A percentile compares a stretch with the other conserved stretches of the same genome.
phyloP scores from a whole-genome alignment of 1,140 invertebrate species.

The Gonatopus flavifemur region DNA sequence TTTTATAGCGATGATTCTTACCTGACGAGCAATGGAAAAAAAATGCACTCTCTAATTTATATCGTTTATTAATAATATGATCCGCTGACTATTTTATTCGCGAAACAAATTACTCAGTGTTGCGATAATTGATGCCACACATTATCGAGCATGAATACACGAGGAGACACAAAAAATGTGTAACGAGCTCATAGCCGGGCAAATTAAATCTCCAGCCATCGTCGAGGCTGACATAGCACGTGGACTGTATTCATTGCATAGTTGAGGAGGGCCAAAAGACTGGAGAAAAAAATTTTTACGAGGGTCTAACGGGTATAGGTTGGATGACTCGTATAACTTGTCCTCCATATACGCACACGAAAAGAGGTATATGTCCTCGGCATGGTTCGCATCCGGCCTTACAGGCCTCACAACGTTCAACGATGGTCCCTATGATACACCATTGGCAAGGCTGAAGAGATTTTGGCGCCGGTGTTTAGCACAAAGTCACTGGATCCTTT shows the following conservation, averaged over 20 bases:
- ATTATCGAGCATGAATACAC: no score
- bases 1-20: no score
- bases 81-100: no score
- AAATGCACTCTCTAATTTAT: no score
- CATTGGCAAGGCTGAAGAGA: slow-evolving; percentile 4
- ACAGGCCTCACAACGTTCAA: slow-evolving; percentile 31
- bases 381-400: slow-evolving; percentile 35
- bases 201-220: slow-evolving; percentile 42
- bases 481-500: slow-evolving; percentile 30
- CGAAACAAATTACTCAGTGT: no score
- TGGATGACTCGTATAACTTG: slow-evolving; percentile 25
- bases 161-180: no score
- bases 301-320: slow-evolving; percentile 42
- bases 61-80: no score
- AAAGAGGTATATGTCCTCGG: slow-evolving; percentile 30
- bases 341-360: slow-evolving; percentile 34
- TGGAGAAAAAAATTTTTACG: slow-evolving; percentile 43
- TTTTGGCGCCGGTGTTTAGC: slow-evolving; percentile 43
- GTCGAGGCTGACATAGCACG: slow-evolving; percentile 27
- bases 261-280: slow-evolving; percentile 31
- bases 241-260: slow-evolving; percentile 30
- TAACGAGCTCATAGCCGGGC: slow-evolving; percentile 29
- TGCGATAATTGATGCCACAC: no score
- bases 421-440: slow-evolving; percentile 25
- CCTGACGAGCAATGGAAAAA: no score